These are phyloP conservation scores for Rosalia funebris DNA, from an alignment of 2,888 invertebrate genomes.

Conservation along the genomic window DNA sequence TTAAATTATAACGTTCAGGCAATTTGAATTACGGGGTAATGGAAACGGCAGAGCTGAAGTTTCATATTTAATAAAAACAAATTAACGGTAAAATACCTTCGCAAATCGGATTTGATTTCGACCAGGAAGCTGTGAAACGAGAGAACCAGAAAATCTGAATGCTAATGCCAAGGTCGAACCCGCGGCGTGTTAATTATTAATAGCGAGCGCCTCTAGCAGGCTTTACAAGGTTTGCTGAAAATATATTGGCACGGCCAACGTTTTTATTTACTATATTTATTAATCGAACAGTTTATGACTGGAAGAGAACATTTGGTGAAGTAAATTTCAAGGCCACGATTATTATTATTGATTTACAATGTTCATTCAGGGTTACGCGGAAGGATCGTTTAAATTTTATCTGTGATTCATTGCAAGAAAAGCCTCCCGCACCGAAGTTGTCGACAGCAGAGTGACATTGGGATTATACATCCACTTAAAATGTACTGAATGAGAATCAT, in stretches of 20 bases:
- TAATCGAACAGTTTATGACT: slow-evolving; percentile 9
- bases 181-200: slow-evolving; percentile 26
- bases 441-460: too few relatives aligned
- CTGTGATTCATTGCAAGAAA: slow-evolving; percentile 10
- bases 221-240: slow-evolving; percentile 19
- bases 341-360: background rate
- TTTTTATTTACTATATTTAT: slow-evolving; percentile 20
- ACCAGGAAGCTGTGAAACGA: slow-evolving; percentile 30
- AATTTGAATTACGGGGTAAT: background rate
- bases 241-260: slow-evolving; percentile 12
- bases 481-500: too few relatives aligned
- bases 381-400: slow-evolving; percentile 2
- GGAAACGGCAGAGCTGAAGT: background rate
- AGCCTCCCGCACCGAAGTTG: too few relatives aligned
- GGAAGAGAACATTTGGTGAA: slow-evolving; percentile 17
- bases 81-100: slow-evolving; percentile 15
- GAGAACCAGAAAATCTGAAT: slow-evolving; percentile 40
- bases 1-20: background rate
- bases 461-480: too few relatives aligned
- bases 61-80: slow-evolving; percentile 18
- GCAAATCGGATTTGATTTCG: slow-evolving; percentile 10
- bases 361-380: slow-evolving; percentile 21
- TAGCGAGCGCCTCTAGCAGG: slow-evolving; percentile 11
- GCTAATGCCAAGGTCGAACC: slow-evolving; percentile 50
- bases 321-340: slow-evolving; percentile 10